Conservation (phyloP, 1,140 invertebrate genomes). For the Euschistus heros region DNA sequence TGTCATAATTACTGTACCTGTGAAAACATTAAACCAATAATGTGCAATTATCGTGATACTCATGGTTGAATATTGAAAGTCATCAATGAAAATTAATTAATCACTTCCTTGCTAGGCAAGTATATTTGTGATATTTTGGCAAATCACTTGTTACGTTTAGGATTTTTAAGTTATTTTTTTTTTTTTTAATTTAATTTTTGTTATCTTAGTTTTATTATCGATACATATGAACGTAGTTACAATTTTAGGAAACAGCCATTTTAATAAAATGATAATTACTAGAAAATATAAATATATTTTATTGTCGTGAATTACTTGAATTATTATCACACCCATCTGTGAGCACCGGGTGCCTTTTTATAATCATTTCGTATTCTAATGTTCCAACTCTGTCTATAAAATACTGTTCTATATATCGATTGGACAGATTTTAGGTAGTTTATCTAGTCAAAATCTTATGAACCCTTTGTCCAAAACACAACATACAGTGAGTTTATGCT, state of each 20-base stretch:
- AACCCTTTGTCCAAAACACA: too few species aligned
- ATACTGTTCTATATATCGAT: too few species aligned
- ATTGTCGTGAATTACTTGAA: neutral
- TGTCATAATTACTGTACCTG: constrained; percentile 10
- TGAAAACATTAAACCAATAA: neutral
- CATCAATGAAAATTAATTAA: constrained; percentile 7
- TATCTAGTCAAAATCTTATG: too few species aligned
- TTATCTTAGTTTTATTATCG: neutral
- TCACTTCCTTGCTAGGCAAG: constrained; percentile 8
- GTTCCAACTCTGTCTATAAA: too few species aligned
- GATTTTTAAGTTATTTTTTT: neutral
- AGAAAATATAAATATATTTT: neutral
- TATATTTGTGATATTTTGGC: neutral
- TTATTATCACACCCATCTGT: neutral
- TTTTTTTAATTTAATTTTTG: constrained; percentile 4
- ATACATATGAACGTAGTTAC: neutral
- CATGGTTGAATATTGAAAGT: neutral
- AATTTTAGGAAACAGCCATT: neutral
- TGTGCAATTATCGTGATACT: constrained; percentile 14
- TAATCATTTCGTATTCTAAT: too few species aligned
- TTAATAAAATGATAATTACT: neutral
- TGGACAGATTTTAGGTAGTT: too few species aligned
- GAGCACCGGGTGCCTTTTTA: neutral
- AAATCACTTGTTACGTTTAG: neutral
- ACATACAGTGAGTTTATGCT: too few species aligned